Evolutionary conservation across 2,797 vertebrate genomes (phyloP).

Genomic region (Siniperca scherzeri): DNA sequence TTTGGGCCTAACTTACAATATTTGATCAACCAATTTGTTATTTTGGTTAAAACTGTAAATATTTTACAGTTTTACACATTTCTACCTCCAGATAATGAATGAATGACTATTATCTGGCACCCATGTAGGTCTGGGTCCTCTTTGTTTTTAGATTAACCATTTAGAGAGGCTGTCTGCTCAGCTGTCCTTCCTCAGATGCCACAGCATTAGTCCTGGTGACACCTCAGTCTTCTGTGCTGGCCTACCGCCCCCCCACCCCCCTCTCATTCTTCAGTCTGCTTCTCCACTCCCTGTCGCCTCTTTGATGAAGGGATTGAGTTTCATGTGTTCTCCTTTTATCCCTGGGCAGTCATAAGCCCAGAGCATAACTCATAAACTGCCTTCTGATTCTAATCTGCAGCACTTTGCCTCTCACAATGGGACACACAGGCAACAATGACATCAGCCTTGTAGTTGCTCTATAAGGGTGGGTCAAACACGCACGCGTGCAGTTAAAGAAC

Average conservation of each 20-base stretch:
- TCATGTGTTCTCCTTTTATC: conserved; percentile 88
- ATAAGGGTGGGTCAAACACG: conserved; percentile 35
- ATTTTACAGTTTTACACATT: conserved; percentile 23
- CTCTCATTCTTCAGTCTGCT: conserved; percentile 57
- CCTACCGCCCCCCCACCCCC: conserved; percentile 6
- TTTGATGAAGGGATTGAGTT: conserved; percentile 89
- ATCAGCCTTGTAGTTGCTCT: conserved; percentile 60
- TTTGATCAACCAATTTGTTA: background rate
- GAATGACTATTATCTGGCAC: conserved; percentile 31
- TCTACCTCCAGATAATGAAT: conserved; percentile 21
- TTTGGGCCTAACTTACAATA: background rate
- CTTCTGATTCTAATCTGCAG: conserved; percentile 83
- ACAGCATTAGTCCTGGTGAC: conserved; percentile 82
- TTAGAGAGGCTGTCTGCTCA: conserved; percentile 80
- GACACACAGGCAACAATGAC: conserved; percentile 67
- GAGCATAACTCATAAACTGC: conserved; percentile 84
- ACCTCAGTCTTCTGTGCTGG: conserved; percentile 74
- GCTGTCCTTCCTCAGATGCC: conserved; percentile 84
- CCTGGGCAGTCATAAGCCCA: conserved; percentile 81
- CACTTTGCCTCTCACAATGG: conserved; percentile 67
- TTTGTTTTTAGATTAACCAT: conserved; percentile 79
- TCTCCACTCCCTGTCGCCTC: conserved; percentile 81
- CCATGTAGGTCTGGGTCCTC: conserved; percentile 40
- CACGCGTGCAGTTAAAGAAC: conserved; percentile 26
- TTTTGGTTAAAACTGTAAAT: background rate